Base-by-base conservation (phyloP, 2,888 invertebrate species). In the Digitonthophagus gazella region DNA sequence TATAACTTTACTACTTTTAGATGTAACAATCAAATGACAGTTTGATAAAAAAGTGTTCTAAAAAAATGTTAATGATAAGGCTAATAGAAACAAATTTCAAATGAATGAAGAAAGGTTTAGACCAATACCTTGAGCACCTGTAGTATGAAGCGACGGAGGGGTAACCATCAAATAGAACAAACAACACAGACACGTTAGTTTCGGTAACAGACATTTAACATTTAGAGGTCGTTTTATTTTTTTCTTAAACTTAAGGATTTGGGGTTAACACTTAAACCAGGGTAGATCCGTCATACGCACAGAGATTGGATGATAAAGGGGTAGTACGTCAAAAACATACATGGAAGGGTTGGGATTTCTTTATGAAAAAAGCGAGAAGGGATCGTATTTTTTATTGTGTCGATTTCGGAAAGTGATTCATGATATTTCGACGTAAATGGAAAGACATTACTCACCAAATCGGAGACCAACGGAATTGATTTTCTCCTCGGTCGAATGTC, bases 391-490 rank as follows among this genome's bases (percentile, higher is more conserved):
- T n/a, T n/a, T n/a, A n/a, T n/a, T n/a, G n/a, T n/a, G n/a, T n/a
- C n/a, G n/a, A n/a, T n/a, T n/a, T n/a, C n/a, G n/a, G n/a, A n/a
- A n/a, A n/a, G n/a, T n/a, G n/a, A n/a, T n/a, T n/a, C n/a, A n/a
- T n/a, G n/a, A n/a, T n/a, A n/a, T n/a, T n/a, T n/a, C n/a, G n/a
- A n/a, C n/a, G n/a, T n/a, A n/a, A n/a, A n/a, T n/a, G n/a, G n/a
- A 44, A 44, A 44, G 11, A 44, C 1, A 11, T 44, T 44, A 91
- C 96, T 92, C 90, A 99, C 99, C 92, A 99, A 89, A 86, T 99
- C 99, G 72, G 98, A 98, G 79, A 99, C 98, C 80, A 98, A 89
- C 28, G 98, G 97, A 80, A 98, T 97, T 66, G 97, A 97, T 85
- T 98, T 98, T 81, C 97, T 89, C 79, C 97, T 88, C 67, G 97